These are phyloP conservation scores for Sebastes matsubarae DNA, from an alignment of 2,797 vertebrate genomes.

Conservation along the genomic window DNA sequence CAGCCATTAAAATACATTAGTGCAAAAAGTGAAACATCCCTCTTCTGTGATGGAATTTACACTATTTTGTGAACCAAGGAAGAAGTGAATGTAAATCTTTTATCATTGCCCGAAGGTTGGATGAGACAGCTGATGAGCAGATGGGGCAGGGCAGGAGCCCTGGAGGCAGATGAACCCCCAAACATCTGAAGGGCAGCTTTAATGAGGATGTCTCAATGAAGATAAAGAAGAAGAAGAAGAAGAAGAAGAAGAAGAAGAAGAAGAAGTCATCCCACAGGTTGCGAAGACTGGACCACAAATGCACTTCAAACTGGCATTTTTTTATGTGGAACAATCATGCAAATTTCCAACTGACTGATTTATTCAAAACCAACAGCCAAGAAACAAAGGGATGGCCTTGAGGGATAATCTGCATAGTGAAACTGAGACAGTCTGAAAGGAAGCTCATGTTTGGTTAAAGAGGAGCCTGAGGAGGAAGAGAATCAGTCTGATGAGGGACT, in stretches of 20 bases:
- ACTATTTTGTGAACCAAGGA: background rate
- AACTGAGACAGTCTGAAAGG: slow-evolving; percentile 14
- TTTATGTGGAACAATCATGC: background rate
- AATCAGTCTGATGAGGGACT: slow-evolving; percentile 35
- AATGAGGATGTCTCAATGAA: background rate
- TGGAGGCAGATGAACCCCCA: background rate
- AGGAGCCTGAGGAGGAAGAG: slow-evolving; percentile 23
- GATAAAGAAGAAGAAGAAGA: background rate
- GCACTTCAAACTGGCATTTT: background rate
- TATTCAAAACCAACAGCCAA: slow-evolving; percentile 20
- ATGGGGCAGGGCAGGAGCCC: background rate
- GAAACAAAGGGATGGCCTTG: slow-evolving; percentile 31
- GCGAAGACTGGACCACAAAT: background rate
- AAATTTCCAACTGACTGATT: slow-evolving; percentile 5
- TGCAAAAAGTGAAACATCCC: background rate
- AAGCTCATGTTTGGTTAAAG: slow-evolving; percentile 28
- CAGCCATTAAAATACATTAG: no score
- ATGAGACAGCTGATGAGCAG: background rate
- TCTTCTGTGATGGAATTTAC: background rate
- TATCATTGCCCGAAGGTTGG: background rate
- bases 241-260: background rate
- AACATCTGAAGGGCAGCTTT: background rate
- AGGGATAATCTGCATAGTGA: slow-evolving; percentile 31
- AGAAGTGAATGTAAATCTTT: background rate
- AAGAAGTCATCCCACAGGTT: background rate